Percentiles rank a stretch among this genome's conserved stretches.
Evolutionary conservation across 2,113 vertebrate genomes (phyloP).

Genomic region (Passer domesticus): DNA sequence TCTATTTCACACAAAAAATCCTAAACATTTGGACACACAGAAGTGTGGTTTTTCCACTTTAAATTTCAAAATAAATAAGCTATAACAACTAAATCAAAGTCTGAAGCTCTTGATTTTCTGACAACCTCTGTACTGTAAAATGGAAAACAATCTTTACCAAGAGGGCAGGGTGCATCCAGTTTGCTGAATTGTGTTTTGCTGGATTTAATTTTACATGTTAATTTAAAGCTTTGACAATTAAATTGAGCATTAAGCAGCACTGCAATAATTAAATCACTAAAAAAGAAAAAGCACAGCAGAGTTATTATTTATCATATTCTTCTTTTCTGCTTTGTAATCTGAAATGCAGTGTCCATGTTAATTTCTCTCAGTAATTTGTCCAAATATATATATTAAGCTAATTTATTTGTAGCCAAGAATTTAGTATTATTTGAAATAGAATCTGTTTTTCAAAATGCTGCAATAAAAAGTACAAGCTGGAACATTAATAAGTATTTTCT

Average conservation of each 20-base stretch:
- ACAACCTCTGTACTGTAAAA: background rate
- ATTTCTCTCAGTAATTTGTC: background rate
- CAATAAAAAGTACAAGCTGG: background rate
- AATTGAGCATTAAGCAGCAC: background rate
- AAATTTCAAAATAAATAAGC: background rate
- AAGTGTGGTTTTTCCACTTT: rapidly evolving
- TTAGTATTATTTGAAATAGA: background rate
- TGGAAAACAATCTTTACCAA: background rate
- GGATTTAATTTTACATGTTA: background rate
- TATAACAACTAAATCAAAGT: background rate
- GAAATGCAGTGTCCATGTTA: background rate
- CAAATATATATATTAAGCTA: background rate
- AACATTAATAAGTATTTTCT: background rate
- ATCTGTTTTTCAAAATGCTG: background rate
- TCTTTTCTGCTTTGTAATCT: background rate
- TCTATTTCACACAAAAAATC: background rate
- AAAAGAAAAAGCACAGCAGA: background rate
- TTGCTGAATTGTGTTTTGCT: background rate
- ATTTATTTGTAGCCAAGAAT: background rate
- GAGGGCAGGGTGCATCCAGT: background rate
- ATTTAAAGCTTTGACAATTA: background rate
- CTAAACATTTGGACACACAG: rapidly evolving
- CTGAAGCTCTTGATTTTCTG: background rate
- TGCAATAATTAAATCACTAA: background rate
- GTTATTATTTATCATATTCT: background rate